Percentiles rank a stretch among this genome's conserved stretches.
These are phyloP conservation scores for Drosophila buzzatii DNA, from an alignment of 2,888 invertebrate genomes.

Conservation along the genomic window DNA sequence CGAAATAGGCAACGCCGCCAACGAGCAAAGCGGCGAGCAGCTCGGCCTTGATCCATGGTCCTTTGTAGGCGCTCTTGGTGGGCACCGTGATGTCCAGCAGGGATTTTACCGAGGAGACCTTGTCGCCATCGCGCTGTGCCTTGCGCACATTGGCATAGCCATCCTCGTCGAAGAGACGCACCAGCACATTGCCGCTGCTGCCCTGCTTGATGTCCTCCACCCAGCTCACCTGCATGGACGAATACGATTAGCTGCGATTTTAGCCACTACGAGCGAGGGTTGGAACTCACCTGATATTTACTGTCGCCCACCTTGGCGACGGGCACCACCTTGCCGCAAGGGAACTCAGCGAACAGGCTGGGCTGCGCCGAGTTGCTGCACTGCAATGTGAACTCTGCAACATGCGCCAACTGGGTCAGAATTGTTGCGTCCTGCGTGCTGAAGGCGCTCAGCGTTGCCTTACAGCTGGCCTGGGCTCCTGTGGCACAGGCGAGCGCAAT, in stretches of 20 bases:
- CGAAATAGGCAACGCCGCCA: slow-evolving; percentile 93
- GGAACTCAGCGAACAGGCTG: slow-evolving; percentile 95
- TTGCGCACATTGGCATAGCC: slow-evolving; percentile 94
- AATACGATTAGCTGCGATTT: background rate
- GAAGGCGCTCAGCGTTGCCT: slow-evolving; percentile 92
- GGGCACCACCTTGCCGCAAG: slow-evolving; percentile 91
- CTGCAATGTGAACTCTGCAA: slow-evolving; percentile 94
- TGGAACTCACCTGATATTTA: slow-evolving; percentile 91
- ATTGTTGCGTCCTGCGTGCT: slow-evolving; percentile 97
- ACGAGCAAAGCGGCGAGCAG: slow-evolving; percentile 93
- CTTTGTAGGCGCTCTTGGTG: slow-evolving; percentile 93
- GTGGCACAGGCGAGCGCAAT: slow-evolving; percentile 60
- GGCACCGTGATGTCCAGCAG: slow-evolving; percentile 89
- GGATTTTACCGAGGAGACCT: slow-evolving; percentile 88
- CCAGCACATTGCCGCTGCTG: slow-evolving; percentile 91
- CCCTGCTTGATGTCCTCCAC: slow-evolving; percentile 94
- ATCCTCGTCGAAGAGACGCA: slow-evolving; percentile 96
- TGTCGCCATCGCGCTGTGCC: slow-evolving; percentile 90
- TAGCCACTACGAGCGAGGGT: accelerated
- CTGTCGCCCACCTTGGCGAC: slow-evolving; percentile 92
- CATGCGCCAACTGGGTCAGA: slow-evolving; percentile 95
- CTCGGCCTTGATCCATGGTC: slow-evolving; percentile 97
- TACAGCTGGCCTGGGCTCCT: slow-evolving; percentile 85
- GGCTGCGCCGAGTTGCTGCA: slow-evolving; percentile 90
- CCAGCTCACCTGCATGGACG: slow-evolving; percentile 92